Conservation (phyloP, 2,888 invertebrate genomes). For the Lasioglossum morio region DNA sequence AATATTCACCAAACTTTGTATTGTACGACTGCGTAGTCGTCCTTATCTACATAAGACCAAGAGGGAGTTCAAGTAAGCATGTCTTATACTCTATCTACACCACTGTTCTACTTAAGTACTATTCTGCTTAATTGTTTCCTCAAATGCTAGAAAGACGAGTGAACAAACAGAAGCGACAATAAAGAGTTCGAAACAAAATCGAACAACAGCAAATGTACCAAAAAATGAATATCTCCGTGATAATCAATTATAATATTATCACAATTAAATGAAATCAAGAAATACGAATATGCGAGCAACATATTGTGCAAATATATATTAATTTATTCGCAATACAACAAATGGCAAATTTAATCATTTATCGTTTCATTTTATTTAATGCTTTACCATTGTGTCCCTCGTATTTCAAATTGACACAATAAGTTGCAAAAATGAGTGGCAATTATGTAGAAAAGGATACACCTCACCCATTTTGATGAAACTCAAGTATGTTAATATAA, state of each 20-base stretch:
- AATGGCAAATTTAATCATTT: no score
- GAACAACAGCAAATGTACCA: neutral
- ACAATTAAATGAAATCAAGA: neutral
- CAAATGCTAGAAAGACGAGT: neutral
- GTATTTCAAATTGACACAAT: no score
- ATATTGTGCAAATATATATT: no score
- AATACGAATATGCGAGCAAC: no score
- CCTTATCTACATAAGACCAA: neutral
- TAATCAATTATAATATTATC: neutral
- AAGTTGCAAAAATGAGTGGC: no score
- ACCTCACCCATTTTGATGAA: no score
- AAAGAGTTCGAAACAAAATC: neutral
- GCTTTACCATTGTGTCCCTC: no score
- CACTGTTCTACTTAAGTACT: neutral
- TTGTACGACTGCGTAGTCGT: neutral
- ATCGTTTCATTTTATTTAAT: no score
- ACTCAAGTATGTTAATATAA: no score
- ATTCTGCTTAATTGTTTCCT: neutral
- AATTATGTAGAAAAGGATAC: no score
- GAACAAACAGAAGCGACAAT: neutral
- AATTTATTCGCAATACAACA: no score
- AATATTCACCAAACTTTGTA: neutral
- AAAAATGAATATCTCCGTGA: neutral
- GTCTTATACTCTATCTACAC: neutral
- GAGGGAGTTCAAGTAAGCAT: neutral